Evolutionary conservation across 2,113 vertebrate species (phyloP).

Genomic region (Felis catus): DNA sequence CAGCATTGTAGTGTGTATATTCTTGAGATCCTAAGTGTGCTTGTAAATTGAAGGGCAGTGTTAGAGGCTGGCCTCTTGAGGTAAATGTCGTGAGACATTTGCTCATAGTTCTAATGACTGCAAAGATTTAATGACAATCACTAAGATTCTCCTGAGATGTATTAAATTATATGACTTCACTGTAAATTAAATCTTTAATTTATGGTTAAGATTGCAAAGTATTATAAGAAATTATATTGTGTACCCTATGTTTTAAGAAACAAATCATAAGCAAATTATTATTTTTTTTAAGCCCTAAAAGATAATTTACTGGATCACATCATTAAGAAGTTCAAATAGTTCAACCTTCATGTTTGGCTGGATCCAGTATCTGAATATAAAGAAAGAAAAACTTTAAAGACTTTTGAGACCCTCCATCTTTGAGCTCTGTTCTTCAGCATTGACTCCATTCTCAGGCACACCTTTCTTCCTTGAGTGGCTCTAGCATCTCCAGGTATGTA

Average conservation of each 20-base stretch:
- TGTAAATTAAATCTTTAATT: slow-evolving; percentile 9
- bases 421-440: background rate
- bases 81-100: background rate
- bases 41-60: background rate
- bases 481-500: background rate
- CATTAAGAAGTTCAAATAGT: slow-evolving; percentile 7
- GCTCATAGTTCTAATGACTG: background rate
- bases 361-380: background rate
- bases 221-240: background rate
- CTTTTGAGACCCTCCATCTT: background rate
- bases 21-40: background rate
- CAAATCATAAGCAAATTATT: background rate
- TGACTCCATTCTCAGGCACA: background rate
- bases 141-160: slow-evolving; percentile 25
- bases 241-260: background rate
- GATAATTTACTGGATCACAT: background rate
- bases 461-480: background rate
- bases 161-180: slow-evolving; percentile 8
- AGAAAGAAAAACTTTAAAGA: background rate
- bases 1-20: background rate
- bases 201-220: background rate
- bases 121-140: background rate
- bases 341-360: background rate
- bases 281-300: background rate
- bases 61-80: background rate